phyloP scores from a whole-genome alignment of 2,113 vertebrate species.

The Greenwoodochromis staneri region DNA sequence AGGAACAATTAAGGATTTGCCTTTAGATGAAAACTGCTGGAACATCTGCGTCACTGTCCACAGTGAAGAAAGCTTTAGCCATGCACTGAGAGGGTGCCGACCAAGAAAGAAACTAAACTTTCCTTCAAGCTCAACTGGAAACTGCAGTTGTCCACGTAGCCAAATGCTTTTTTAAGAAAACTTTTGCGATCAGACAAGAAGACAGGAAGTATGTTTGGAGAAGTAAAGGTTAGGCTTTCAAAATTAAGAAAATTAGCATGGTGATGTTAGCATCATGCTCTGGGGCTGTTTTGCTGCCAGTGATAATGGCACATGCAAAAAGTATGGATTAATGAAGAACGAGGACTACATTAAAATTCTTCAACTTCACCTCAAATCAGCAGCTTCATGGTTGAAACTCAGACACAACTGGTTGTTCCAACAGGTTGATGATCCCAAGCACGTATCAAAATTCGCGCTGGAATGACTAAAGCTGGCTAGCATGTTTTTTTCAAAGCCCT shows the following conservation, averaged over 20 bases:
- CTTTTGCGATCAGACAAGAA: neutral
- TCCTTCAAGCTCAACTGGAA: neutral
- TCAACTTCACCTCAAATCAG: neutral
- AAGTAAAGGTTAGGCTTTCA: neutral
- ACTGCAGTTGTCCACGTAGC: neutral
- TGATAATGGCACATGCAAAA: neutral
- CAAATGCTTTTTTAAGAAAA: neutral
- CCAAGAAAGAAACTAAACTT: neutral
- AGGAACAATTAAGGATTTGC: no score
- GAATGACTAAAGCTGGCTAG: neutral
- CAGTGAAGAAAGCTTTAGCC: neutral
- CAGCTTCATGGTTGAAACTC: neutral
- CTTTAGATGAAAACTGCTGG: neutral
- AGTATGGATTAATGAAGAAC: neutral
- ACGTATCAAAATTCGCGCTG: neutral
- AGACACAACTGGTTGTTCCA: neutral
- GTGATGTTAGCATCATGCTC: neutral
- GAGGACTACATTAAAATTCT: neutral
- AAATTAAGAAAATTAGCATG: neutral
- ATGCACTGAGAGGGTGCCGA: neutral
- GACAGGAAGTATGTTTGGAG: neutral
- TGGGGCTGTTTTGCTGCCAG: neutral
- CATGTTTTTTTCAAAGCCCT: neutral
- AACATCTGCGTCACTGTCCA: neutral
- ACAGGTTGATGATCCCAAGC: neutral